Evolutionary conservation across 92 coral and sea anemone genomes (phyloP).

Genomic region (Zoanthus sociatus): DNA sequence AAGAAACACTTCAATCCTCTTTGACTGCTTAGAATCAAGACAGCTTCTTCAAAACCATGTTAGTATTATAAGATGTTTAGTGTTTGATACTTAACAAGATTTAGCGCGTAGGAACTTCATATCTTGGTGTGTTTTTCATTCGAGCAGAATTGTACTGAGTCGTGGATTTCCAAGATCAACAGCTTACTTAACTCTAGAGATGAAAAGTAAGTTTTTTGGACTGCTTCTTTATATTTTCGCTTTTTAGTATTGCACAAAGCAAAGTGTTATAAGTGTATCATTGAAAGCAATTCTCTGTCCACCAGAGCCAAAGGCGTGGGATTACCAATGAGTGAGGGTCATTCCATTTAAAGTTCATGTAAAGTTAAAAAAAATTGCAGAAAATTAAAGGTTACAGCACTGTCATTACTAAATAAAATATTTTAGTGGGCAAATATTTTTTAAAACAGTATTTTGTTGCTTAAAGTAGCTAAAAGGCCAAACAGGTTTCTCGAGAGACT

Average conservation of each 20-base stretch:
- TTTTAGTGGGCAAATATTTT: no score
- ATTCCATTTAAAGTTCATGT: no score
- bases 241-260: not conserved
- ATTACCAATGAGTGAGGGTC: no score
- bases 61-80: conserved; percentile 4
- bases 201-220: conserved; percentile 66
- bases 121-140: not conserved
- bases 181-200: conserved; percentile 74
- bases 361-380: no score
- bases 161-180: conserved; percentile 81
- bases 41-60: conserved; percentile 80
- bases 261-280: no score
- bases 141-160: conserved; percentile 70
- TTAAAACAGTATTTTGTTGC: no score
- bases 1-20: conserved; percentile 61
- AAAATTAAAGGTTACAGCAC: no score
- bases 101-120: not conserved
- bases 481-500: no score
- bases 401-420: no score
- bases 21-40: conserved; percentile 76
- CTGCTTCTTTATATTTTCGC: not conserved
- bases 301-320: no score
- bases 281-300: no score
- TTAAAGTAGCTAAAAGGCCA: no score
- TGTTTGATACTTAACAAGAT: not conserved